phyloP scores from a whole-genome alignment of 2,888 invertebrate genomes.

The Sinopyrophorus schimmeli region DNA sequence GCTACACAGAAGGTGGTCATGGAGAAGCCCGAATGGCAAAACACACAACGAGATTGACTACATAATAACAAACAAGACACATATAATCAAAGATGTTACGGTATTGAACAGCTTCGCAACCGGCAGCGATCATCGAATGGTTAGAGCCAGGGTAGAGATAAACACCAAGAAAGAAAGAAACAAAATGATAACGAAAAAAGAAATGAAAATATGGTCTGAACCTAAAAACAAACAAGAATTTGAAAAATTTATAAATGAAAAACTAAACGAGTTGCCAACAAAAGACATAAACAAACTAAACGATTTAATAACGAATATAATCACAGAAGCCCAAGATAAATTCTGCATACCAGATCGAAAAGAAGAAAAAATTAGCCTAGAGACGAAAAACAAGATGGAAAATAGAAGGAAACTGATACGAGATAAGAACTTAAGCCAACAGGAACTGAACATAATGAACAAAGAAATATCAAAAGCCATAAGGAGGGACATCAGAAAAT shows the following conservation, averaged over 20 bases:
- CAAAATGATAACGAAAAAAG: neutral
- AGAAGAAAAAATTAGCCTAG: slow-evolving; percentile 9
- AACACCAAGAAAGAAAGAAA: neutral
- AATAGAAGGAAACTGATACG: slow-evolving; percentile 2
- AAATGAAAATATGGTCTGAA: neutral
- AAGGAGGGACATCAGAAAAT: slow-evolving; percentile 9
- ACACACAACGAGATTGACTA: neutral
- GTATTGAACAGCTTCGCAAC: neutral
- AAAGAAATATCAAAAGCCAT: slow-evolving; percentile 9
- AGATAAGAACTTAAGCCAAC: neutral
- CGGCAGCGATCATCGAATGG: slow-evolving; percentile 1
- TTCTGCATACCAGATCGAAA: neutral
- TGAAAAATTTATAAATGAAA: neutral
- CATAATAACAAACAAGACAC: neutral
- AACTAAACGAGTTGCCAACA: neutral
- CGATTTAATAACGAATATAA: neutral
- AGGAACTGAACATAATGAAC: slow-evolving; percentile 6
- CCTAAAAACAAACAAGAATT: neutral
- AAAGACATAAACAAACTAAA: neutral
- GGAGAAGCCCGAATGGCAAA: neutral
- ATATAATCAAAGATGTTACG: slow-evolving; percentile 4
- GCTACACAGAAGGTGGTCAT: neutral
- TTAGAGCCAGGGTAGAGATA: neutral
- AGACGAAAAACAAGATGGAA: slow-evolving; percentile 5
- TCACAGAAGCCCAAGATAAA: slow-evolving; percentile 8